Evolutionary conservation across 1,140 invertebrate species (phyloP), one percentile per base, ranked within the genome.

Genomic region (Papilio polyxenes): DNA sequence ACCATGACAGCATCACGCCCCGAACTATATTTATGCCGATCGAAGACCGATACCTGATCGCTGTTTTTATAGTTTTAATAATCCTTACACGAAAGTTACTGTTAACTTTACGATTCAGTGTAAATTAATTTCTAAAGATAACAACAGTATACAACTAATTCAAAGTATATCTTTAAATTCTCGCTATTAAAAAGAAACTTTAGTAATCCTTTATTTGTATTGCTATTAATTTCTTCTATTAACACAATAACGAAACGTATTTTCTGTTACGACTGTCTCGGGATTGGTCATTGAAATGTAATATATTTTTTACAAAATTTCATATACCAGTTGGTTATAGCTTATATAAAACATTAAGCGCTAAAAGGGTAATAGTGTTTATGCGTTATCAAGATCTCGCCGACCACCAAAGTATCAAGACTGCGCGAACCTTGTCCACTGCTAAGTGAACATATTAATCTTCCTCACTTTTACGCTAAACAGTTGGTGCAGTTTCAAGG

Each of bases 11-110:
- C 81, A 82, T 83, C 81, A 87, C 90, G 88, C 88, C 89, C 87
- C 88, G 85, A 78, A 85, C 84, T 85, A 89, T 89, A 91, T 91
- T 91, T 90, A 91, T 90, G 86, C 72, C 86, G 88, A 90, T 90
- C 85, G 85, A 83, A 78, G 48, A 82, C 20, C 79, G 88, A 89
- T 89, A 89, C 82, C 79, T 82, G 85, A 85, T 76, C 37, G 75
- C 31, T 40, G 31, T 80, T 62, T 62, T 65, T 86, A 75, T 81
- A 53, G 83, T 83, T 81, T 80, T 80, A 74, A 65, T 82, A 82
- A 81, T 79, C 75, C 59, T 65, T 31, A 65, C 23, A 65, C 8
- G 20, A 62, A 75, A 11, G 40, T 37, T 77, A 75, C 20, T 65
- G 75, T 80, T 80, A 76, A 56, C 23, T 51, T 82, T 51, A 51